Evolutionary conservation across 2,888 invertebrate species (phyloP).

Genomic region (Meteorus colon): DNA sequence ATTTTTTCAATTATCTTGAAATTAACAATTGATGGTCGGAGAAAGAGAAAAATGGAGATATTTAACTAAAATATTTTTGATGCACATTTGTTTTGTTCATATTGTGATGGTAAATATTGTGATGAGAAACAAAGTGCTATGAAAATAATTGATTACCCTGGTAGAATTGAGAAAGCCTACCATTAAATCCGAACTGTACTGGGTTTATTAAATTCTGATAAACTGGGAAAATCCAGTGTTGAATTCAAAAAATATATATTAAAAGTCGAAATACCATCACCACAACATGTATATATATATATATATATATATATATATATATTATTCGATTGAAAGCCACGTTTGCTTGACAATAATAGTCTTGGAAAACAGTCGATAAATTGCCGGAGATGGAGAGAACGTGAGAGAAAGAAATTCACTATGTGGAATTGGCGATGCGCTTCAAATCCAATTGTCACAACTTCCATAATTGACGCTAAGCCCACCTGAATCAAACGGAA

Average conservation of each 20-base stretch:
- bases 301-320: not conserved
- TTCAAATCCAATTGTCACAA: conserved; percentile 44
- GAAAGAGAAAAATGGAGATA: not conserved
- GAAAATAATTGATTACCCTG: no score
- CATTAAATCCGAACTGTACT: no score
- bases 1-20: not conserved
- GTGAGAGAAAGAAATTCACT: conserved; percentile 1
- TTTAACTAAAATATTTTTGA: no score
- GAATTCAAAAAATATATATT: no score
- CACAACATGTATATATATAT: not conserved
- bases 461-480: conserved; percentile 57
- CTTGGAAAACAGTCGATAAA: conserved; percentile 10
- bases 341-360: conserved; percentile 4
- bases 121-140: no score
- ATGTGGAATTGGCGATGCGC: conserved; percentile 34
- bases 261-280: no score
- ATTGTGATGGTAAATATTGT: no score
- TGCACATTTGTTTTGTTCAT: no score
- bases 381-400: not conserved
- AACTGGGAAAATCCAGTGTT: no score
- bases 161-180: no score
- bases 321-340: not conserved
- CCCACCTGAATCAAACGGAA: conserved; percentile 54
- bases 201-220: no score
- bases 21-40: not conserved